These are phyloP conservation scores for Quadriops clusia DNA, from an alignment of 2,888 invertebrate species.

Conservation along the genomic window DNA sequence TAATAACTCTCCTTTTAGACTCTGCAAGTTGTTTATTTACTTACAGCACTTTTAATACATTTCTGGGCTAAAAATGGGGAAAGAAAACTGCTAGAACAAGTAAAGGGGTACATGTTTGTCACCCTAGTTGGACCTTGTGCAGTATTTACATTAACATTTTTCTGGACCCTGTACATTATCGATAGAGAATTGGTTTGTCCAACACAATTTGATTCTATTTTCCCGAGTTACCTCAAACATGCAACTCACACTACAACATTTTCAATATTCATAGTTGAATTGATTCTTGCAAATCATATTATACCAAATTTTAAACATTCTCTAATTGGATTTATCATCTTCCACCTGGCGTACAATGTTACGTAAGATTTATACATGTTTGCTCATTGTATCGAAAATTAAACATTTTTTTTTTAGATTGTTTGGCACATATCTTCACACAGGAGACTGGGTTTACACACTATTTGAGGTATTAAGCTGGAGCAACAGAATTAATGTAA, in stretches of 20 bases:
- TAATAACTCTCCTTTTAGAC: no score
- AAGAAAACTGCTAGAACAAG: no score
- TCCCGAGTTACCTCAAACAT: constrained; percentile 24
- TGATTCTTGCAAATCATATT: constrained; percentile 5
- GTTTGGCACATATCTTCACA: no score
- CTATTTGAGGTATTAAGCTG: no score
- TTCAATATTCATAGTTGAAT: constrained; percentile 18
- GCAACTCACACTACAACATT: constrained; percentile 23
- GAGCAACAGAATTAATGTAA: no score
- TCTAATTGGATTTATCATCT: constrained; percentile 10
- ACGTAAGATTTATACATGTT: constrained; percentile 11
- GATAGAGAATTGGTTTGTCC: constrained; percentile 25
- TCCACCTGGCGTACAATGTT: no score
- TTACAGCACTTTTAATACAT: no score
- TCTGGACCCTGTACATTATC: constrained; percentile 22
- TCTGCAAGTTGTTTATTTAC: no score
- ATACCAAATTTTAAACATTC: constrained; percentile 6
- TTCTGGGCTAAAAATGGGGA: no score
- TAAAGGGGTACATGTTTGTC: constrained; percentile 5
- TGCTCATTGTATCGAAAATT: no score
- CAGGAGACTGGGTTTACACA: no score
- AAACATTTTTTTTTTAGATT: no score
- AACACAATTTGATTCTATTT: constrained; percentile 18
- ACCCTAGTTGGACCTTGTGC: constrained; percentile 7
- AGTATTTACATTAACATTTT: constrained; percentile 17